phyloP scores from a whole-genome alignment of 1,140 invertebrate genomes.

The Aphidius gifuensis region DNA sequence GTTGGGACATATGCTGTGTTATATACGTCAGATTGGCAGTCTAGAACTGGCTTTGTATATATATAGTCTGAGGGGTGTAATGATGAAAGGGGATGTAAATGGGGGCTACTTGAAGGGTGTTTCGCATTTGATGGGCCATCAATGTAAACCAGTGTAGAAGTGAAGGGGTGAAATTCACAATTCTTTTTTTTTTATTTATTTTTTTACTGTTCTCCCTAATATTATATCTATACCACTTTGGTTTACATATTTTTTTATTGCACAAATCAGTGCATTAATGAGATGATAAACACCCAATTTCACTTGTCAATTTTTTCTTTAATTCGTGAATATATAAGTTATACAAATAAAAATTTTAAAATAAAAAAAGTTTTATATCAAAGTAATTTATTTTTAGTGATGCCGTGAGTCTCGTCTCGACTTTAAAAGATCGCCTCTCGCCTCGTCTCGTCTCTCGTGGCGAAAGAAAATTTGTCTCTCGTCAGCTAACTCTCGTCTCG shows the following conservation, averaged over 20 bases:
- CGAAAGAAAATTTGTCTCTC: not conserved
- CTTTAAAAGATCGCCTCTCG: no score
- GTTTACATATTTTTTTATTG: slow-evolving; percentile 5
- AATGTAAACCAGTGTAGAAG: slow-evolving; percentile 50
- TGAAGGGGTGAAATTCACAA: slow-evolving; percentile 22
- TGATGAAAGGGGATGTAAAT: slow-evolving; percentile 32
- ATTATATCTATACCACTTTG: not conserved
- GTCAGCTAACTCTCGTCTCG: no score
- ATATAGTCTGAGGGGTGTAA: not conserved
- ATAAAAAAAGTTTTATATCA: no score
- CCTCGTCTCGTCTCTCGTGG: no score
- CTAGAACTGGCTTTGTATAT: not conserved
- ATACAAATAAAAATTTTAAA: no score
- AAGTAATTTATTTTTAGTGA: no score
- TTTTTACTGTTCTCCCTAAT: not conserved
- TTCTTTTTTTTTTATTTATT: not conserved
- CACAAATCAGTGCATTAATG: not conserved
- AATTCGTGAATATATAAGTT: no score
- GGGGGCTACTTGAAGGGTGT: slow-evolving; percentile 34
- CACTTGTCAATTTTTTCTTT: no score
- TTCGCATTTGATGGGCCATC: slow-evolving; percentile 46
- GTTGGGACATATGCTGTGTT: slow-evolving; percentile 30
- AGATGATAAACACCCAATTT: no score
- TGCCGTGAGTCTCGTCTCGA: no score
- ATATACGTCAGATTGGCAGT: slow-evolving; percentile 9